These are phyloP conservation scores for Cherax destructor DNA, from an alignment of 1,140 invertebrate genomes.

Conservation along the genomic window DNA sequence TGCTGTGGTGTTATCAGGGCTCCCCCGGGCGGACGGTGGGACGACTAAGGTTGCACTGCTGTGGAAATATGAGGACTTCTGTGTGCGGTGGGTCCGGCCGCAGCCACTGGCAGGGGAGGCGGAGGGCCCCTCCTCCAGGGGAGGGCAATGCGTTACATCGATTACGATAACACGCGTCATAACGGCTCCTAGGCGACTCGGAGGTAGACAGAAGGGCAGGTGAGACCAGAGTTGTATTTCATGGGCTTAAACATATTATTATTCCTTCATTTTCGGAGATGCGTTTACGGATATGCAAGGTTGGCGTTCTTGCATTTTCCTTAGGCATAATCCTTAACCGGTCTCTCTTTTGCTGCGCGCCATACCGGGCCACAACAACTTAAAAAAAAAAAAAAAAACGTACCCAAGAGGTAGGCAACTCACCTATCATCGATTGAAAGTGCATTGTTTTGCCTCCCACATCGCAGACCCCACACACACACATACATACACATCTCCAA, in stretches of 20 bases:
- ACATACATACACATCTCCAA: slow-evolving; percentile 31
- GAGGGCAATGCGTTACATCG: slow-evolving; percentile 59
- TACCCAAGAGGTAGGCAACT: background rate
- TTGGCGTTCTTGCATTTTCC: background rate
- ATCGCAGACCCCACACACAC: slow-evolving; percentile 7
- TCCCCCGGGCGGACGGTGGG: slow-evolving; percentile 28
- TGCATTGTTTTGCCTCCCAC: slow-evolving; percentile 50
- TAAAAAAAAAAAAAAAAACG: background rate
- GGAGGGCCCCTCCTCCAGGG: background rate
- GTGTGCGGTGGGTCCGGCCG: slow-evolving; percentile 62
- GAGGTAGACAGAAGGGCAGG: slow-evolving; percentile 61
- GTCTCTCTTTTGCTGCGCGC: too few species aligned
- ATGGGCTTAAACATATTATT: slow-evolving; percentile 34
- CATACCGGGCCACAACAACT: background rate
- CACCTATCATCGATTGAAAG: slow-evolving; percentile 23
- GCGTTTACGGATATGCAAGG: background rate
- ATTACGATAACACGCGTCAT: slow-evolving; percentile 68
- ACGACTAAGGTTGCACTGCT: slow-evolving; percentile 66
- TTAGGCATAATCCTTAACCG: too few species aligned
- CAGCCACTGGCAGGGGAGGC: slow-evolving; percentile 12
- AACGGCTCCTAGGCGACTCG: slow-evolving; percentile 54
- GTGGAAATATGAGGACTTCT: slow-evolving; percentile 66
- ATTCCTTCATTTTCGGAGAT: slow-evolving; percentile 28
- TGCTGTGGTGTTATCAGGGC: slow-evolving; percentile 48
- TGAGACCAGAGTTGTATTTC: slow-evolving; percentile 56